Evolutionary conservation across 2,888 invertebrate genomes (phyloP), one percentile per base, ranked within the genome.

Genomic region (Elegia similella): DNA sequence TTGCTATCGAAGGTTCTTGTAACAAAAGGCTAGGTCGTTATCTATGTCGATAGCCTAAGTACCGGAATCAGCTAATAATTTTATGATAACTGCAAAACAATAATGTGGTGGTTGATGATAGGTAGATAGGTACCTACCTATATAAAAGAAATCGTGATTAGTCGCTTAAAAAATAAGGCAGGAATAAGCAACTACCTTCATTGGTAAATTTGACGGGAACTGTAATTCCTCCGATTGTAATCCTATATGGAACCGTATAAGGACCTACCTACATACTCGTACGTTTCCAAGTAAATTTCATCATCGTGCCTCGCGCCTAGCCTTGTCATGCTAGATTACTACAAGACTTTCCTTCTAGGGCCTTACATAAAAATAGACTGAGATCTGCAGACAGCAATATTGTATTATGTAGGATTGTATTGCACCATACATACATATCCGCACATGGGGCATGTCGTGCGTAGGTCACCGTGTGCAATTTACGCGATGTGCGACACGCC

Each of bases 21-120:
- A 76, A 80, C 73, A 76, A 75, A 68, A 76, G 73, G 74, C 69
- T 63, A 80, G 80, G 79, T 82, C 81, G 78, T 86, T 88, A 86
- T 86, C 86, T 77, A 59, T 60, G 56, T 55, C 58, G 46, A 57
- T 62, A 62, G 17, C 58, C 53, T 56, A 47, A 53, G 48, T 48
- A 47, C 53, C 29, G 42, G 42, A 43, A 54, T 30, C 53, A 7
- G 30, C 29, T 54, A 30, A 43, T 42, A 54, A 52, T 43, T 54
- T 50, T 17, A 34, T n/a, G 50, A 50, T 50, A 50, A 50, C 12
- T 10, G 34, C 34, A 34, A 48, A 34, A 50, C 16, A 34, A 50
- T 12, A 34, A 12, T 7, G 12, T 12, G 2, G 7, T 38, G 10
- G 2, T n/a, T 38, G 38, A 38, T 12, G 7, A 38, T 38, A 2